Percentiles rank a stretch among this genome's conserved stretches.
phyloP scores from a whole-genome alignment of 2,113 vertebrate genomes.

The Atlantisia rogersi region DNA sequence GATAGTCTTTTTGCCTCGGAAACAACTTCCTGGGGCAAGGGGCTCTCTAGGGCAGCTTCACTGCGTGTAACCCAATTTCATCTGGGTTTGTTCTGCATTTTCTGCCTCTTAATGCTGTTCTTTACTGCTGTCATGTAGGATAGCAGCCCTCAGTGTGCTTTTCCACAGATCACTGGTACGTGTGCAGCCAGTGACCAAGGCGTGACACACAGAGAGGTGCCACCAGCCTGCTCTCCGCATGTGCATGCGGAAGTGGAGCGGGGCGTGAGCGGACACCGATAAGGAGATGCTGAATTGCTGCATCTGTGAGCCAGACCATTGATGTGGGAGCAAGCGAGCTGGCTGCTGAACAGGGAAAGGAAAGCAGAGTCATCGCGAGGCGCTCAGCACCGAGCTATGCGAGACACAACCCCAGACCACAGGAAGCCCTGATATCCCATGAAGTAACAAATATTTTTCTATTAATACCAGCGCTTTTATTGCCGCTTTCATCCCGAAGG shows the following conservation, averaged over 20 bases:
- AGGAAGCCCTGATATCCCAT: slow-evolving; percentile 58
- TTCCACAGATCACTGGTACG: not conserved
- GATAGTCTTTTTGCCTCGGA: not conserved
- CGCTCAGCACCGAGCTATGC: slow-evolving; percentile 30
- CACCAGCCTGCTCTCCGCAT: rapidly evolving
- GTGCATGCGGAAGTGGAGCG: not conserved
- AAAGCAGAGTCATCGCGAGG: not conserved
- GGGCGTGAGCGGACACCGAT: rapidly evolving
- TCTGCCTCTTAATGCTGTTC: not conserved
- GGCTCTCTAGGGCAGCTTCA: not conserved
- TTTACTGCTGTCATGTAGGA: not conserved
- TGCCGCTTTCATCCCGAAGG: slow-evolving; percentile 47
- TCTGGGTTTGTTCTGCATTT: not conserved
- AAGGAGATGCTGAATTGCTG: not conserved
- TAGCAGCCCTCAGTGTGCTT: not conserved
- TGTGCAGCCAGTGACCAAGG: not conserved
- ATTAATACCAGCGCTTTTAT: slow-evolving; percentile 61
- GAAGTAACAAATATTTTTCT: slow-evolving; percentile 68
- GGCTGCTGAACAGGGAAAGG: not conserved
- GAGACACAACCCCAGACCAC: slow-evolving; percentile 46
- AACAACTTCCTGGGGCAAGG: not conserved
- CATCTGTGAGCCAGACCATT: not conserved
- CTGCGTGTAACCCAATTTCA: not conserved
- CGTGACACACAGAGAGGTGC: rapidly evolving
- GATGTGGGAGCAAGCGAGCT: not conserved